A percentile compares a stretch with the other conserved stretches of the same genome.
Conservation (phyloP, 2,797 vertebrate genomes). For the Tympanoctomys barrerae region DNA sequence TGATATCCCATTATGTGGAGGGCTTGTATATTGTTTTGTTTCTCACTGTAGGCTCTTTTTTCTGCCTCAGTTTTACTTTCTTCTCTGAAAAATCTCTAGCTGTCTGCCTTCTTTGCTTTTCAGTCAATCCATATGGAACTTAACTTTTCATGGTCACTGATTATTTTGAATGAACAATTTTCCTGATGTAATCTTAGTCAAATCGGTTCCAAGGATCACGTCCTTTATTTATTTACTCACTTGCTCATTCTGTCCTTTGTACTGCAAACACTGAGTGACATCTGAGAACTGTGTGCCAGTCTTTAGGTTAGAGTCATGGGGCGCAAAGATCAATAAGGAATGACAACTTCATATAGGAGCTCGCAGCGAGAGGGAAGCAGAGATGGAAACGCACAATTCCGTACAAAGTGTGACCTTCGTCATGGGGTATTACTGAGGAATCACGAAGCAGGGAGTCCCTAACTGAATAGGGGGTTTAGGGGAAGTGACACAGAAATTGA, state of each 20-base stretch:
- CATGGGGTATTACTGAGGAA: background rate
- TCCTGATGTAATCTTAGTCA: constrained; percentile 50
- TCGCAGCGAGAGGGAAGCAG: background rate
- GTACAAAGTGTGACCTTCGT: background rate
- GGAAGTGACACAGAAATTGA: background rate
- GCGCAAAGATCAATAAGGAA: constrained; percentile 10
- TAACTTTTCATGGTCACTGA: constrained; percentile 54
- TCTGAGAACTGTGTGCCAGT: background rate
- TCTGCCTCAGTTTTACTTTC: background rate
- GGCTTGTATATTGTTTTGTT: background rate
- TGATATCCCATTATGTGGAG: constrained; percentile 65
- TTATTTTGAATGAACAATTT: constrained; percentile 68
- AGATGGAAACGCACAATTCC: background rate
- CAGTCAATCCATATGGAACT: constrained; percentile 61
- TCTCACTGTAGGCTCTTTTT: background rate
- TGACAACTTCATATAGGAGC: background rate
- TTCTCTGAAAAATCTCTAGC: constrained; percentile 60
- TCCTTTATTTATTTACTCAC: constrained; percentile 30
- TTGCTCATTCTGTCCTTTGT: constrained; percentile 13
- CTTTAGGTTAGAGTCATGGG: background rate
- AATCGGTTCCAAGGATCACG: background rate
- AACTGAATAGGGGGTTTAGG: background rate
- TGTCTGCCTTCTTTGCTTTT: constrained; percentile 39
- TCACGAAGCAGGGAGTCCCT: background rate
- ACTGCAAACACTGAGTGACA: background rate